A percentile compares a stretch with the other conserved stretches of the same genome.
Evolutionary conservation across 2,888 invertebrate species (phyloP).

Genomic region (Rhodophaea formosa): DNA sequence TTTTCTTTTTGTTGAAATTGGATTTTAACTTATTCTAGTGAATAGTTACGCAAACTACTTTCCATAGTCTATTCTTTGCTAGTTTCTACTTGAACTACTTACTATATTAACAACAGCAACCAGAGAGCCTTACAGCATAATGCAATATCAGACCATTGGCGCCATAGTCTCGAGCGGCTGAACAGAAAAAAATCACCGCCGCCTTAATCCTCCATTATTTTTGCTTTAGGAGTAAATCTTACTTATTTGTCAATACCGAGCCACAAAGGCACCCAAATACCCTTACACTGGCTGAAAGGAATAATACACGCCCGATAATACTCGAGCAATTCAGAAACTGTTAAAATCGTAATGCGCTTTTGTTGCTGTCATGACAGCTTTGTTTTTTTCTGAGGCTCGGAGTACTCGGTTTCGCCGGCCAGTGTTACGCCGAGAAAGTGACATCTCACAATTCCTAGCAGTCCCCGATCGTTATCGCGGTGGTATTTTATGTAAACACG

Average conservation of each 20-base stretch:
- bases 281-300: conserved; percentile 71
- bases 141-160: conserved; percentile 69
- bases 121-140: conserved; percentile 41
- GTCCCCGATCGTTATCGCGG: conserved; percentile 69
- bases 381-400: conserved; percentile 38
- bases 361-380: conserved; percentile 73
- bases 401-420: conserved; percentile 15
- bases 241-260: conserved; percentile 80
- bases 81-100: conserved; percentile 71
- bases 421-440: conserved; percentile 51
- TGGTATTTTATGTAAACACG: conserved; percentile 79
- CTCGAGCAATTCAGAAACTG: conserved; percentile 75
- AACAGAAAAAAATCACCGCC: conserved; percentile 53
- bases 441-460: conserved; percentile 63
- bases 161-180: conserved; percentile 58
- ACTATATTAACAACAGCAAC: conserved; percentile 35
- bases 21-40: conserved; percentile 34
- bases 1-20: conserved; percentile 39
- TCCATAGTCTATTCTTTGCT: conserved; percentile 44
- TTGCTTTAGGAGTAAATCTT: conserved; percentile 73
- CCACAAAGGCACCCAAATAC: conserved; percentile 80
- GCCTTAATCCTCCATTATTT: conserved; percentile 76
- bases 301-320: conserved; percentile 80
- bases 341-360: conserved; percentile 79
- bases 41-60: conserved; percentile 63